Percentiles rank a stretch among this genome's conserved stretches.
Evolutionary conservation across 2,113 vertebrate genomes (phyloP).

Genomic region (Eudyptes chrysolophus): DNA sequence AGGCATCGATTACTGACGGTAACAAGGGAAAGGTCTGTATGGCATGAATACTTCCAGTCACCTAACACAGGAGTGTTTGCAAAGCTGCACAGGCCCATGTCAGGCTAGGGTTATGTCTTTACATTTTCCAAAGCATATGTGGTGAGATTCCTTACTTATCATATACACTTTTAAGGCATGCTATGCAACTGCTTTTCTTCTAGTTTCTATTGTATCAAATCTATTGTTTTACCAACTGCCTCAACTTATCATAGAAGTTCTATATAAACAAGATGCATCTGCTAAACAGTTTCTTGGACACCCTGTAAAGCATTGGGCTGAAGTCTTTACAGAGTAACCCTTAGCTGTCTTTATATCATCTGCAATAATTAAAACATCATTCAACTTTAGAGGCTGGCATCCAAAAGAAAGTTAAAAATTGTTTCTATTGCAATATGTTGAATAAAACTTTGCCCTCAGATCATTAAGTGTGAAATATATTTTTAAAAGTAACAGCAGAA

Average conservation of each 20-base stretch:
- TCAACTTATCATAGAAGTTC: neutral
- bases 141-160: neutral
- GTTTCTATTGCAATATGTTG: neutral
- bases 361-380: neutral
- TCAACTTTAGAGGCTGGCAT: neutral
- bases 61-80: neutral
- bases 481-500: neutral
- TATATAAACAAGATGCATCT: neutral
- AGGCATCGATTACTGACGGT: neutral
- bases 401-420: neutral
- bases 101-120: neutral
- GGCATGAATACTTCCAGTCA: neutral
- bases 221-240: neutral
- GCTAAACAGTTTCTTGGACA: neutral
- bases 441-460: neutral
- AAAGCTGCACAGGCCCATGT: neutral
- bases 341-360: neutral
- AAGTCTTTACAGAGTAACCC: neutral
- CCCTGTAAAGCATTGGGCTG: neutral
- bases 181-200: neutral
- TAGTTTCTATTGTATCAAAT: neutral
- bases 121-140: neutral
- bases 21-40: neutral
- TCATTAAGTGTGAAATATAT: neutral
- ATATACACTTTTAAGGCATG: neutral